Percentiles rank a stretch among this genome's conserved stretches.
phyloP scores from a whole-genome alignment of 1,140 invertebrate species.

The Tetramorium parvispinum region DNA sequence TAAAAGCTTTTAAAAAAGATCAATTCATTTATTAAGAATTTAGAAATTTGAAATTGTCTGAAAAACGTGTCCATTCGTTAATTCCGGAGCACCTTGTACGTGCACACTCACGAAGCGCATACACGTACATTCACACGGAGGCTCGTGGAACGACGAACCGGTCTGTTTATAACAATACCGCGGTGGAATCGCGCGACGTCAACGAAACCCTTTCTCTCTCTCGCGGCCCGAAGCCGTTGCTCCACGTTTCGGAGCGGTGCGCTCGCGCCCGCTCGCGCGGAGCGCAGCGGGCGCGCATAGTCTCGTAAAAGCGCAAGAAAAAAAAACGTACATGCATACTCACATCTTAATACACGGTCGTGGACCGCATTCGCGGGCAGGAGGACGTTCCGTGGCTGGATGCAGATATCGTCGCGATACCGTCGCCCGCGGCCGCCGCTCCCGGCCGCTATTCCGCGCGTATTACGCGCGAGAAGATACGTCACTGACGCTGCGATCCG shows the following conservation, averaged over 20 bases:
- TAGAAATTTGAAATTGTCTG: too few species aligned
- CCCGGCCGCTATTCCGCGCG: conserved; percentile 29
- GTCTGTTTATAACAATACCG: conserved; percentile 63
- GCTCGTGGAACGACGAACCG: neutral
- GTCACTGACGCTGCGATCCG: conserved; percentile 54
- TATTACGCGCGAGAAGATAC: conserved; percentile 59
- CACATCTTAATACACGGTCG: conserved; percentile 74
- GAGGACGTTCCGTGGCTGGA: conserved; percentile 51
- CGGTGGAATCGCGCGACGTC: conserved; percentile 16
- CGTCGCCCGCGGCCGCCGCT: conserved; percentile 15
- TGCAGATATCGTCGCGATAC: conserved; percentile 8
- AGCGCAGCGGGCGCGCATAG: too few species aligned
- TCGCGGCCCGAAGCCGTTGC: neutral
- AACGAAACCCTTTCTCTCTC: conserved; percentile 57
- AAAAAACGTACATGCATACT: conserved; percentile 50
- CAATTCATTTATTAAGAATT: too few species aligned
- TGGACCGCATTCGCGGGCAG: conserved; percentile 72
- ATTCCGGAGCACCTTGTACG: neutral
- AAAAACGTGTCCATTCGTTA: neutral
- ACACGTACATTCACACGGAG: neutral
- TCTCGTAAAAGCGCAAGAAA: too few species aligned
- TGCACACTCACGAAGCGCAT: neutral
- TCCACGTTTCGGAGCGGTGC: neutral
- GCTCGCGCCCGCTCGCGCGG: too few species aligned
- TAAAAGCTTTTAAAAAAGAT: neutral